phyloP scores from a whole-genome alignment of 2,113 vertebrate genomes.

The Crotophaga sulcirostris region DNA sequence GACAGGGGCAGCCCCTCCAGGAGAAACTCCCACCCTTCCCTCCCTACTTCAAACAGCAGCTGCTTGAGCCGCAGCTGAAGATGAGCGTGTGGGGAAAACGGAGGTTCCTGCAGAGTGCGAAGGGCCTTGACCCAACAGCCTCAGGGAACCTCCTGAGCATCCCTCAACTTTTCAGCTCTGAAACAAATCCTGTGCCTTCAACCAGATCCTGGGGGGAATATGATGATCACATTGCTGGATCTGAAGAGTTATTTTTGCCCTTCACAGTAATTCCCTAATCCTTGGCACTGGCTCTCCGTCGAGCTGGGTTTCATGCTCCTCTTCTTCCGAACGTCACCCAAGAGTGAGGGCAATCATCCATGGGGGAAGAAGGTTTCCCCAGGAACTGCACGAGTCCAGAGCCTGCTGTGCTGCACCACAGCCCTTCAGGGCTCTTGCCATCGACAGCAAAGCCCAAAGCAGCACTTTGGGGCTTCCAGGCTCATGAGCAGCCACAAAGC shows the following conservation, averaged over 20 bases:
- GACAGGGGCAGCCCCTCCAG: conserved; percentile 13
- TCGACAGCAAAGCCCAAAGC: not conserved
- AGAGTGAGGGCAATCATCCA: not conserved
- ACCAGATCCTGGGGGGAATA: not conserved
- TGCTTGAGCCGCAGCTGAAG: rapidly evolving
- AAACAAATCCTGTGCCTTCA: not conserved
- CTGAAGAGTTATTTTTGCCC: not conserved
- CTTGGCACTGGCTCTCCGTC: not conserved
- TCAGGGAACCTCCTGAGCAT: not conserved
- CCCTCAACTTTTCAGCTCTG: not conserved
- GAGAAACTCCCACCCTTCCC: not conserved
- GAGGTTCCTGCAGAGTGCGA: not conserved
- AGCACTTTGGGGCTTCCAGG: not conserved
- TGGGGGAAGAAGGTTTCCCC: not conserved
- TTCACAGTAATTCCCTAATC: not conserved
- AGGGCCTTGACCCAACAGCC: not conserved
- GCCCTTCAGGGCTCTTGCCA: not conserved
- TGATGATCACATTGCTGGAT: not conserved
- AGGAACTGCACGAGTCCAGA: not conserved
- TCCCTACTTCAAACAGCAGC: not conserved
- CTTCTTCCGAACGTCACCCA: not conserved
- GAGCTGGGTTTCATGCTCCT: not conserved
- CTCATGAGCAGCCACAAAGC: not conserved
- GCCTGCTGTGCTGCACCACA: not conserved
- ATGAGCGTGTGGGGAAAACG: not conserved